phyloP scores from a whole-genome alignment of 2,113 vertebrate genomes.

The Sphaerodactylus townsendi region DNA sequence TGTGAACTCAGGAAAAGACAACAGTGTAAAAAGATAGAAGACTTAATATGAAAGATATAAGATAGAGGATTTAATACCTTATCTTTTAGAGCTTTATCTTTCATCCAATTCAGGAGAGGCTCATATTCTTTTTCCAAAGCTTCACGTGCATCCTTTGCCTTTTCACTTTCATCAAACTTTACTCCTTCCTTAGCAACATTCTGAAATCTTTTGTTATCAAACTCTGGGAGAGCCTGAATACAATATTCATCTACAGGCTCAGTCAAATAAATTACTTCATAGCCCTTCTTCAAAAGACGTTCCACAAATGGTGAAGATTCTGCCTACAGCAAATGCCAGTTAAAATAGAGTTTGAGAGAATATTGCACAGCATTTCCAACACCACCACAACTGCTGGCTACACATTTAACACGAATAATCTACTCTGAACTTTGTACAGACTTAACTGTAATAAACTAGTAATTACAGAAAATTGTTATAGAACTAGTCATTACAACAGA shows the following conservation, averaged over 20 bases:
- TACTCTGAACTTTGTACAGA: not conserved
- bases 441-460: too few relatives aligned
- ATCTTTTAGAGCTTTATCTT: slow-evolving; percentile 94
- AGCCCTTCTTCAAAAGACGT: slow-evolving; percentile 93
- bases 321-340: slow-evolving; percentile 73
- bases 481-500: not conserved
- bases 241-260: slow-evolving; percentile 99
- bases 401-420: not conserved
- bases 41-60: slow-evolving; percentile 58
- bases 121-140: slow-evolving; percentile 92
- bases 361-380: not conserved
- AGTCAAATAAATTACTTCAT: slow-evolving; percentile 97
- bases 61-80: slow-evolving; percentile 75
- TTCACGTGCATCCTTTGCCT: slow-evolving; percentile 90
- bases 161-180: slow-evolving; percentile 96
- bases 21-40: not conserved
- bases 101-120: slow-evolving; percentile 95
- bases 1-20: not conserved
- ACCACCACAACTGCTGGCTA: not conserved
- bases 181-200: slow-evolving; percentile 98
- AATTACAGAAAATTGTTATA: too few relatives aligned
- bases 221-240: slow-evolving; percentile 96
- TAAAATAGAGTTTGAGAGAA: not conserved
- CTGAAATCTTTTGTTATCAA: slow-evolving; percentile 97
- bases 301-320: slow-evolving; percentile 98